Conservation (phyloP, 30 jellyfish, hydroid and myxozoan species). For the Haliclystus octoradiatus region DNA sequence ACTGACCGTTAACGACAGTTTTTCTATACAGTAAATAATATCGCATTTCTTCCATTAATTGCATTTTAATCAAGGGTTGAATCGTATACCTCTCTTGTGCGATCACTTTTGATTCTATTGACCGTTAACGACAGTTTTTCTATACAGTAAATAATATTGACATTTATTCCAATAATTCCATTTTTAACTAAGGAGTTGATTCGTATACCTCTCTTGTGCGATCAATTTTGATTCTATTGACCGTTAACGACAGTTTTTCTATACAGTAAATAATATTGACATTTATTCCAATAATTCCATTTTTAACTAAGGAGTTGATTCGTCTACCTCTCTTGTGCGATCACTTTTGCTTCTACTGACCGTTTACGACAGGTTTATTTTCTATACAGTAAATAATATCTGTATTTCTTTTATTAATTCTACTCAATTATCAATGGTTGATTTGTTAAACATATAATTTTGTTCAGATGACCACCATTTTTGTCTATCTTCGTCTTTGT, state of each 20-base stretch:
- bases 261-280: neutral
- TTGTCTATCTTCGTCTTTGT: neutral
- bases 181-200: no score
- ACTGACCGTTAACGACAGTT: neutral
- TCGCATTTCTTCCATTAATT: neutral
- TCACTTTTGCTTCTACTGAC: neutral
- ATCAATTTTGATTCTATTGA: no score
- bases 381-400: neutral
- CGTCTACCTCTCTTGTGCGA: neutral
- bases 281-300: neutral
- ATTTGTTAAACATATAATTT: no score
- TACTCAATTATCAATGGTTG: neutral
- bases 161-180: no score
- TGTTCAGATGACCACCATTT: neutral
- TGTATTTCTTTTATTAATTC: neutral
- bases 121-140: no score
- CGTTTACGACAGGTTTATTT: neutral
- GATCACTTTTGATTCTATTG: no score
- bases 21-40: neutral
- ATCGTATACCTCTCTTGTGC: no score
- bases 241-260: neutral
- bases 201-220: no score
- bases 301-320: neutral
- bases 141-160: no score
- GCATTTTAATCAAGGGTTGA: no score